Conservation (phyloP, 2,113 vertebrate species). For the human (Homo sapiens) region GRCh38 chr4:185701001-185701500, state of each 20-base stretch:
- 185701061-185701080: neutral
- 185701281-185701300: neutral
- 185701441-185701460: neutral
- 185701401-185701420: neutral
- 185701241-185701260: neutral
- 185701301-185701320: neutral
- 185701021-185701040: neutral
- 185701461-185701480: neutral
- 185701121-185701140: neutral
- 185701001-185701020: neutral
- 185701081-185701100: neutral
- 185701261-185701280: neutral
- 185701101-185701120: neutral
- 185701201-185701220: neutral
- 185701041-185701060: neutral
- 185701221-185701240: neutral
- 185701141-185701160: neutral
- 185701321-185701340: neutral
- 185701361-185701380: neutral
- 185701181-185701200: neutral
- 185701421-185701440: neutral
- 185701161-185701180: neutral
- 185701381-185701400: neutral
- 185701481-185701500: neutral
- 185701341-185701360: neutral